Base-by-base conservation (phyloP, 2,888 invertebrate genomes). In the Candidula unifasciata region DNA sequence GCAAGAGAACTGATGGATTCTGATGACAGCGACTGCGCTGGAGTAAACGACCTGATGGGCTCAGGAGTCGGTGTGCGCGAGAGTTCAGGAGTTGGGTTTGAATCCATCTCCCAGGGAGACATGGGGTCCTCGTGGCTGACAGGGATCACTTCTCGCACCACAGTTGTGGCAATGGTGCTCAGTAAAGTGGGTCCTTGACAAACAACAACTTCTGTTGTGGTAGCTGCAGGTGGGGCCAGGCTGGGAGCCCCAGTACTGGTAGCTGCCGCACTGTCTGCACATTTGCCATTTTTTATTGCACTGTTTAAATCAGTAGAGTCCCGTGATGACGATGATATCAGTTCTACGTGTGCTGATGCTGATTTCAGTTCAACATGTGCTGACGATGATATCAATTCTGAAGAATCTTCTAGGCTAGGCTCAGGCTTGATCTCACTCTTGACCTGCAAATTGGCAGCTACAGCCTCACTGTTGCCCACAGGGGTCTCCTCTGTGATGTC, bases 71-170 rank as follows among this genome's bases (percentile, higher is more conserved):
- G 85, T 33, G 85, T 85, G n/a, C 85, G 85, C 35, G 85, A 85
- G 21, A 85, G 76, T 77, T 81, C 85, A 27, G 85, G 85, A 33
- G 85, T 85, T 24, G 85, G 85, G 68, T 85, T 85, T n/a, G 85
- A 85, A 68, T 85, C 85, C 85, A 85, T 85, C n/a, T 85, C 85
- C 85, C 85, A 85, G 0, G 85, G 81, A 16, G 85, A 81, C 57
- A 64, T 77, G 18, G 85, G 85, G 37, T 85, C 85, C 27, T 84
- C 84, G 35, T 77, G 77, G 24, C 71, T 71, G 27, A 81, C 77
- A 30, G 85, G 81, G 10, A 85, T 81, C 10, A 81, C 69, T 35
- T 85, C 81, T 3, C 80, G 68, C 3, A 71, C 77, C 13, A 81
- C 52, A 24, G 76, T 81, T 18, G 68, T 69, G 27, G 68, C 68